phyloP scores from a whole-genome alignment of 2,888 invertebrate species.

The Ophraella communa region DNA sequence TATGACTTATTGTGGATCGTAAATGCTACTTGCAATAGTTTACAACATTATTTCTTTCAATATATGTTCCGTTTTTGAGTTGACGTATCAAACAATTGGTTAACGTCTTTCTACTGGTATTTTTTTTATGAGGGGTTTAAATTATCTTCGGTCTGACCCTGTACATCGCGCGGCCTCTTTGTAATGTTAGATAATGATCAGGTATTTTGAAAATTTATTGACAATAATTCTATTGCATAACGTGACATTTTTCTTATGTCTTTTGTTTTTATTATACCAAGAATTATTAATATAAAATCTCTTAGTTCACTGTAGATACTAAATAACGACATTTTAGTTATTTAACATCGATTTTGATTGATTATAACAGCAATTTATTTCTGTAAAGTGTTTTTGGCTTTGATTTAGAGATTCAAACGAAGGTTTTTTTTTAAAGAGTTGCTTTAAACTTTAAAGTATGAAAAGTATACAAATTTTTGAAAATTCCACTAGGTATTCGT shows the following conservation, averaged over 20 bases:
- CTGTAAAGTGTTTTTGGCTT: too few relatives aligned
- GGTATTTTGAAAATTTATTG: slow-evolving; percentile 56
- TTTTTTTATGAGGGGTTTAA: not conserved
- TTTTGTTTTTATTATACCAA: slow-evolving; percentile 29
- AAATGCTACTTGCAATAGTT: too few relatives aligned
- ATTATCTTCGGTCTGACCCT: slow-evolving; percentile 41
- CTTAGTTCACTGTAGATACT: too few relatives aligned
- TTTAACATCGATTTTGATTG: too few relatives aligned
- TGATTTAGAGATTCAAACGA: too few relatives aligned
- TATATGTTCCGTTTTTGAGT: too few relatives aligned
- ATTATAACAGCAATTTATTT: too few relatives aligned
- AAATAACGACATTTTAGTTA: too few relatives aligned
- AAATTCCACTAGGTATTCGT: not conserved
- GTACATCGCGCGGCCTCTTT: slow-evolving; percentile 51
- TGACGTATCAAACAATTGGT: too few relatives aligned
- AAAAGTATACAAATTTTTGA: not conserved
- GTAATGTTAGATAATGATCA: slow-evolving; percentile 51
- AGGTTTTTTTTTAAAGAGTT: not conserved
- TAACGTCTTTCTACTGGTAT: not conserved
- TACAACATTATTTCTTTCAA: too few relatives aligned
- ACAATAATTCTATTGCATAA: slow-evolving; percentile 49
- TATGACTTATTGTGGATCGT: too few relatives aligned
- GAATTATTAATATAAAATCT: too few relatives aligned
- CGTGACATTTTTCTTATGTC: slow-evolving; percentile 19
- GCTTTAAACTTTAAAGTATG: not conserved